These are phyloP conservation scores for Pimephales promelas DNA, from an alignment of 2,113 vertebrate genomes.

Conservation along the genomic window DNA sequence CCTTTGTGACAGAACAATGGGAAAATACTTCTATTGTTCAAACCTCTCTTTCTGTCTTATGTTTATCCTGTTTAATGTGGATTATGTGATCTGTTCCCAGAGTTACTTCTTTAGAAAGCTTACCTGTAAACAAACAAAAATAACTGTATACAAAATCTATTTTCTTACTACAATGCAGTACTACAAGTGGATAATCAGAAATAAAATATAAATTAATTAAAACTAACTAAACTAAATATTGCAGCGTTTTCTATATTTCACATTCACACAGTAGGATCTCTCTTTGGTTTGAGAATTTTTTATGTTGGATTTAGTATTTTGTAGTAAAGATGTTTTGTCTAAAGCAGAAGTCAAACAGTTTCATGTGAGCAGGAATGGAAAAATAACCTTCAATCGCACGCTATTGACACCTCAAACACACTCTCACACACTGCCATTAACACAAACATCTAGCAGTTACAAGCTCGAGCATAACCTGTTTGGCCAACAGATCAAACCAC, in stretches of 20 bases:
- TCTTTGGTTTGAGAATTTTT: not conserved
- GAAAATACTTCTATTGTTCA: too few species aligned
- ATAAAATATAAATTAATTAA: not conserved
- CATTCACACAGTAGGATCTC: not conserved
- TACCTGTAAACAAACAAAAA: too few species aligned
- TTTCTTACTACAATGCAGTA: not conserved
- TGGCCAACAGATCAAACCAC: not conserved
- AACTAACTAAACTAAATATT: too few species aligned
- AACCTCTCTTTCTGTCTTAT: too few species aligned
- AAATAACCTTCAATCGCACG: not conserved
- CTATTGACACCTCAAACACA: not conserved
- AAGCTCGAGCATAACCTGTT: not conserved
- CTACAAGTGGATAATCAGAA: not conserved
- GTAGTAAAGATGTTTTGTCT: not conserved
- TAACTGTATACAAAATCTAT: too few species aligned
- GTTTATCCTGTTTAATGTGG: too few species aligned
- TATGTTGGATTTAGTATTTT: not conserved
- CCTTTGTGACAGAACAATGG: too few species aligned
- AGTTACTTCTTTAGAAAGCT: too few species aligned
- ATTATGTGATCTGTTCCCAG: too few species aligned
- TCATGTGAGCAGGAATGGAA: not conserved
- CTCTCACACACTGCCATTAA: not conserved
- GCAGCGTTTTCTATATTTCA: not conserved
- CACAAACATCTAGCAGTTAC: not conserved
- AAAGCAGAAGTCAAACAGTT: not conserved